Percentiles rank a stretch among this genome's conserved stretches.
Conservation (phyloP, 2,888 invertebrate species). For the Philopedon plagiatum region DNA sequence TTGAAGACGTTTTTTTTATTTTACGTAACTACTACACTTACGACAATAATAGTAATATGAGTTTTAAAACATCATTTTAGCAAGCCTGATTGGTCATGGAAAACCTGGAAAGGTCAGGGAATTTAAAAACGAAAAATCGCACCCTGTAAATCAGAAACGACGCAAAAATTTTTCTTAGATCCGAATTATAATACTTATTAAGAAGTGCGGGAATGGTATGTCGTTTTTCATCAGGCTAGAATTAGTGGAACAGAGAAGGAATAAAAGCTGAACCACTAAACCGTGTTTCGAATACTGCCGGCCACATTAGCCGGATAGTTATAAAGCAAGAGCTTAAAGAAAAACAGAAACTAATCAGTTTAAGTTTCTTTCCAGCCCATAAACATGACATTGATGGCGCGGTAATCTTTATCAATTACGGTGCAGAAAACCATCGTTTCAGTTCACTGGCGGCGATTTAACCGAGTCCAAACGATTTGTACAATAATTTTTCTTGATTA, state of each 20-base stretch:
- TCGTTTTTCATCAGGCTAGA: too few species aligned
- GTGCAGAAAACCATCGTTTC: conserved; percentile 44
- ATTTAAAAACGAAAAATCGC: too few species aligned
- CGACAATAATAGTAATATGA: too few species aligned
- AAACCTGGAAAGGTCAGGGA: too few species aligned
- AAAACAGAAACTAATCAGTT: conserved; percentile 45
- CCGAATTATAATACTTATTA: too few species aligned
- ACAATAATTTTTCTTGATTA: conserved; percentile 54
- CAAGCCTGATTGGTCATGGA: too few species aligned
- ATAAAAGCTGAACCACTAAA: conserved; percentile 12
- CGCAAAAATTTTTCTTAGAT: too few species aligned
- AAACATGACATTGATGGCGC: conserved; percentile 46
- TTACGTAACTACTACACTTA: too few species aligned
- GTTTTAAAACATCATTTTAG: too few species aligned
- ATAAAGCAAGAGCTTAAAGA: conserved; percentile 44
- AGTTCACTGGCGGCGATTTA: conserved; percentile 42
- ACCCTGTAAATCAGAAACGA: too few species aligned
- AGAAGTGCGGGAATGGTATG: too few species aligned
- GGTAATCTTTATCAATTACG: conserved; percentile 47
- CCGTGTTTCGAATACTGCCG: conserved; percentile 28
- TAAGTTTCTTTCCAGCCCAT: conserved; percentile 43
- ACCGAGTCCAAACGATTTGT: conserved; percentile 46
- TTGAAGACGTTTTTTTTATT: too few species aligned
- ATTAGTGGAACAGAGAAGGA: conserved; percentile 5
- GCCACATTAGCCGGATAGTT: conserved; percentile 21